Percentiles rank a stretch among this genome's conserved stretches.
Conservation (phyloP, 1,140 invertebrate genomes). For the Danaus plexippus region DNA sequence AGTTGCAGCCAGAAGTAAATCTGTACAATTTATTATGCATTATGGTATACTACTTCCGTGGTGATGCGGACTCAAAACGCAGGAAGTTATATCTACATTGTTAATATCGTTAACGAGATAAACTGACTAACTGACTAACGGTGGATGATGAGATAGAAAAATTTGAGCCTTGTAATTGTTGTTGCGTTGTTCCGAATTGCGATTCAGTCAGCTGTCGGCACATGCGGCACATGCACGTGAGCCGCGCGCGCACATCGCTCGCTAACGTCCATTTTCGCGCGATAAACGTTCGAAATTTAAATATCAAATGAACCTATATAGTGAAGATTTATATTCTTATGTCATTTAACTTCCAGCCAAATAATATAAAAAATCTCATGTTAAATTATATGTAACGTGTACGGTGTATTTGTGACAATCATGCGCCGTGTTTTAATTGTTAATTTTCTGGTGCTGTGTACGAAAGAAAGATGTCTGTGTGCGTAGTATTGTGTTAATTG, state of each 20-base stretch:
- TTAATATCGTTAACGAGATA: conserved; percentile 14
- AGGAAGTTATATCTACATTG: conserved; percentile 31
- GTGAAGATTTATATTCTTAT: too few species aligned
- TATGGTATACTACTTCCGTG: conserved; percentile 38
- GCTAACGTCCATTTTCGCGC: conserved; percentile 44
- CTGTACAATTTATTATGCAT: conserved; percentile 60
- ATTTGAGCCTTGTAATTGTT: conserved; percentile 53
- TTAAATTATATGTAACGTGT: conserved; percentile 8
- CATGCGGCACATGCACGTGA: conserved; percentile 51
- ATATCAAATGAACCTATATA: conserved; percentile 17
- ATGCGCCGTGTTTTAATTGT: conserved; percentile 19
- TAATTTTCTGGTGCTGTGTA: conserved; percentile 17
- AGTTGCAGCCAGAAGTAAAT: conserved; percentile 52
- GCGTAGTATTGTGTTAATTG: conserved; percentile 21
- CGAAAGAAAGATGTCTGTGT: conserved; percentile 13
- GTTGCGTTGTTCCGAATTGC: conserved; percentile 49
- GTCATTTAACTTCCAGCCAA: too few species aligned
- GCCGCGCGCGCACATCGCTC: conserved; percentile 50
- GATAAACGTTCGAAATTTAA: conserved; percentile 35
- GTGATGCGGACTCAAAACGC: conserved; percentile 27
- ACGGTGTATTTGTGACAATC: conserved; percentile 11
- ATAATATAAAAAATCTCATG: conserved; percentile 7
- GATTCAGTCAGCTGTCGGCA: conserved; percentile 65
- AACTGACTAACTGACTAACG: conserved; percentile 26
- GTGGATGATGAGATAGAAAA: conserved; percentile 42